Percentiles rank a stretch among this genome's conserved stretches.
Evolutionary conservation across 1,140 invertebrate species (phyloP).

Genomic region (Yoshiicerus persimilis): DNA sequence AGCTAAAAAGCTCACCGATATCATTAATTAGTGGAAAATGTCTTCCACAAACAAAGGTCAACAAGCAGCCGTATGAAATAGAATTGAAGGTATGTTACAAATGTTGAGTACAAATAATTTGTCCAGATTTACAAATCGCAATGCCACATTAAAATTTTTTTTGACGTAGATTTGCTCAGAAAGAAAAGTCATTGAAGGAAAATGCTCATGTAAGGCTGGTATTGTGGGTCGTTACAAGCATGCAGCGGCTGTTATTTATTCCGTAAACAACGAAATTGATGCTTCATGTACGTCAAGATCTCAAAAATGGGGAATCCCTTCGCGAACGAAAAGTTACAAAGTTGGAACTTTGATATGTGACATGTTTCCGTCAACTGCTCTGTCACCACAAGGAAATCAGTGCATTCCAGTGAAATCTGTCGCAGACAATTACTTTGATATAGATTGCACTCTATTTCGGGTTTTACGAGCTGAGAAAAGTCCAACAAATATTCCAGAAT

Average conservation of each 20-base stretch:
- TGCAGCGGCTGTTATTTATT: background rate
- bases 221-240: background rate
- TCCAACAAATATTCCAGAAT: no score
- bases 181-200: background rate
- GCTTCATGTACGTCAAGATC: background rate
- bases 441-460: no score
- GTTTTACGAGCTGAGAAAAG: no score
- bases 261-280: background rate
- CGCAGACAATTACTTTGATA: no score
- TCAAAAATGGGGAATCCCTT: background rate
- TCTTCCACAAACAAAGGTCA: background rate
- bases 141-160: background rate
- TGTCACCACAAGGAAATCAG: background rate
- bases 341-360: background rate
- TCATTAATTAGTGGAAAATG: background rate
- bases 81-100: background rate
- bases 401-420: no score
- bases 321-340: background rate
- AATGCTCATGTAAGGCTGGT: background rate
- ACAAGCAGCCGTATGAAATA: background rate
- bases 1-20: background rate
- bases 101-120: background rate
- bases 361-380: background rate
- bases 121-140: background rate
- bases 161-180: background rate